Evolutionary conservation across 1,140 invertebrate genomes (phyloP), one percentile per base, ranked within the genome.

Genomic region (Melipona quadrifasciata): DNA sequence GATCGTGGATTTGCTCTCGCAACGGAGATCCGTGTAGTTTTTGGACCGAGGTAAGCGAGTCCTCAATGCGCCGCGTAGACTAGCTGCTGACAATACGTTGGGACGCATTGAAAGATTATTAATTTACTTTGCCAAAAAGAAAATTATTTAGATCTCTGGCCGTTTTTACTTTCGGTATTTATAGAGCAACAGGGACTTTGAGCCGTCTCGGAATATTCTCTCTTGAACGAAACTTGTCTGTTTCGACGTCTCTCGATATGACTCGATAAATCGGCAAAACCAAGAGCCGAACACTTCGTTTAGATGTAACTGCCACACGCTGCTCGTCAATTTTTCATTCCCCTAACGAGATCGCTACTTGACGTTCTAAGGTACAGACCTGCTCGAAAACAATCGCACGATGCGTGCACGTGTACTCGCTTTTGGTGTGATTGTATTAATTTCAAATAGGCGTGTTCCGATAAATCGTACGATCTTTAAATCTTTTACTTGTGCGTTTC

Each of bases 11-110:
- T 79, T 84, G 82, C 77, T 86, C 87, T 77, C 87, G 85, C 85
- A 86, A 86, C 84, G 71, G 81, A 53, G 79, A 71, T 10, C 86
- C 83, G 72, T 80, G 90, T 87, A 92, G 90, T 89, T 80, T 80
- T 87, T 78, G 27, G 81, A 89, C 89, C 80, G 74, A 90, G 88
- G 34, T 86, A 87, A 82, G 64, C 76, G 82, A 79, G 78, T 79
- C 68, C 47, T 73, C 47, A 78, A 75, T 47, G 34, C 21, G n/a
- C 31, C 2, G 6, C 16, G 21, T 16, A 31, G 31, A 5, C 14
- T 61, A 61, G 14, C 21, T 11, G 34, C 34, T 34, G 64, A 31
- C 64, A n/a, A 65, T 31, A 27, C 17, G 27, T 65, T n/a, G 64
- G 1, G 6, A 17, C 2, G 16, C n/a, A 65, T 16, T 0, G 16